phyloP scores from a whole-genome alignment of 2,113 vertebrate species.

The Phrynocephalus versicolor region DNA sequence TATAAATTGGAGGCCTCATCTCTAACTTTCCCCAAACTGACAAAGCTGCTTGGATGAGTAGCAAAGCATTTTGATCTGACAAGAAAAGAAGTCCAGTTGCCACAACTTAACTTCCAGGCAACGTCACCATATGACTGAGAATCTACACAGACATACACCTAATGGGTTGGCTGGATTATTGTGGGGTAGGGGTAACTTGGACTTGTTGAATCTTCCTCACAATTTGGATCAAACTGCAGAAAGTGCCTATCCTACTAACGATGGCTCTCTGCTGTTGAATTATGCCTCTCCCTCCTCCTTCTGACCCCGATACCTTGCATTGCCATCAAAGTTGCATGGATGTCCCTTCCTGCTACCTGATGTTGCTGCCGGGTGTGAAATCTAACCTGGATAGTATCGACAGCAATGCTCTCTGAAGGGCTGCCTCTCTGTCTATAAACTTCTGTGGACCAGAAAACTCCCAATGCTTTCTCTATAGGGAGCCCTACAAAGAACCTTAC shows the following conservation, averaged over 20 bases:
- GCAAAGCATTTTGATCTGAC: too few relatives aligned
- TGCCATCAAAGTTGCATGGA: slow-evolving; percentile 25
- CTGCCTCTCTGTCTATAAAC: slow-evolving; percentile 61
- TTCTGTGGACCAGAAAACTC: slow-evolving; percentile 52
- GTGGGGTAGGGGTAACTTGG: too few relatives aligned
- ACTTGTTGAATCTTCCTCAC: background rate
- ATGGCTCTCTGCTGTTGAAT: background rate
- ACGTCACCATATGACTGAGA: too few relatives aligned
- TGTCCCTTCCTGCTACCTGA: slow-evolving; percentile 42
- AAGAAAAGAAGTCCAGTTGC: too few relatives aligned
- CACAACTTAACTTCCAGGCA: too few relatives aligned
- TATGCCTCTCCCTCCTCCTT: background rate
- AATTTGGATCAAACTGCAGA: background rate
- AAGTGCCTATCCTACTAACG: background rate
- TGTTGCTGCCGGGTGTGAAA: slow-evolving; percentile 57
- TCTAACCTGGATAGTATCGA: slow-evolving; percentile 65
- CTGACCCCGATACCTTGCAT: background rate
- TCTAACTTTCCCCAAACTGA: too few relatives aligned
- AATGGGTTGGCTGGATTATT: too few relatives aligned
- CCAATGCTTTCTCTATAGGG: slow-evolving; percentile 58
- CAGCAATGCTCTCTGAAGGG: slow-evolving; percentile 39
- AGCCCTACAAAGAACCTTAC: slow-evolving; percentile 65
- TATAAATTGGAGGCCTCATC: too few relatives aligned
- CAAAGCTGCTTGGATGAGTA: too few relatives aligned
- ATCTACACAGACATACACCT: too few relatives aligned